phyloP scores from a whole-genome alignment of 2,113 vertebrate genomes.

The Ptychochromis oligacanthus region DNA sequence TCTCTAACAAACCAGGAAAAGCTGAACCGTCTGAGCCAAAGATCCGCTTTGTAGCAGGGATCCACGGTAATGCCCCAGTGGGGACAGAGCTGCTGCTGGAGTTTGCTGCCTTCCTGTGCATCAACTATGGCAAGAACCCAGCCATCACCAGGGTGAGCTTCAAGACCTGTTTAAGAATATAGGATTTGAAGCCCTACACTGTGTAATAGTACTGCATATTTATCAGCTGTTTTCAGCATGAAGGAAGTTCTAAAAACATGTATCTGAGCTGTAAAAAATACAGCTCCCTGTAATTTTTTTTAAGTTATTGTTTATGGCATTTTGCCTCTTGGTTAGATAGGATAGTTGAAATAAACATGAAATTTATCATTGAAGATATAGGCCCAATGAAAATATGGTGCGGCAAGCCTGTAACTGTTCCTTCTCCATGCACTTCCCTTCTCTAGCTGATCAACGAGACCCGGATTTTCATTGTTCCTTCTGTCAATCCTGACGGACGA shows the following conservation, averaged over 20 bases:
- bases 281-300: background rate
- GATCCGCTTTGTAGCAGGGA: constrained; percentile 92
- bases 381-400: background rate
- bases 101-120: constrained; percentile 91
- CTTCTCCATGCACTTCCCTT: background rate
- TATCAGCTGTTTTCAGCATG: background rate
- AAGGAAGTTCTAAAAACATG: background rate
- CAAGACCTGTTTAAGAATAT: background rate
- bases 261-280: no score
- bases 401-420: background rate
- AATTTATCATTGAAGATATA: background rate
- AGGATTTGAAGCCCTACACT: no score
- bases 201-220: background rate
- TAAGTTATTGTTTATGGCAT: no score
- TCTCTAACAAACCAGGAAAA: constrained; percentile 91
- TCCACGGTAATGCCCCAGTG: constrained; percentile 94
- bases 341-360: background rate
- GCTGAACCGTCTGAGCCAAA: constrained; percentile 90
- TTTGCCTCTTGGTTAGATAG: background rate
- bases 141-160: constrained; percentile 88
- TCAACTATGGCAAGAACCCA: constrained; percentile 93
- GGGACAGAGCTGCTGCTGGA: constrained; percentile 94
- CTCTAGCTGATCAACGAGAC: constrained; percentile 91
- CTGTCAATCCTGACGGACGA: constrained; percentile 94
- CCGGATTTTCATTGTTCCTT: constrained; percentile 92